Percentiles rank a stretch among this genome's conserved stretches.
phyloP scores from a whole-genome alignment of 1,140 invertebrate genomes.

The Mactra quadrangularis region DNA sequence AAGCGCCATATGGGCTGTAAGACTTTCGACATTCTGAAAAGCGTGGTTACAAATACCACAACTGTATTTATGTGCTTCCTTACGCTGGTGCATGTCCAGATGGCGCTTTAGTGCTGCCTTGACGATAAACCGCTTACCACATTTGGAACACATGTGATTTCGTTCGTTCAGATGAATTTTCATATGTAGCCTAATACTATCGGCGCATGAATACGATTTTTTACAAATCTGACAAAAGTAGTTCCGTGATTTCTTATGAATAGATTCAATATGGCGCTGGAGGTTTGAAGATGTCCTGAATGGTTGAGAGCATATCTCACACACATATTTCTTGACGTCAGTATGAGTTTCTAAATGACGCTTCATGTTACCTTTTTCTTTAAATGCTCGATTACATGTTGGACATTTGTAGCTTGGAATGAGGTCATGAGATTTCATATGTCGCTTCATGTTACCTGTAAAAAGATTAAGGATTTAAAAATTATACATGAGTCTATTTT shows the following conservation, averaged over 20 bases:
- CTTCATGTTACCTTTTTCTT: slow-evolving; percentile 45
- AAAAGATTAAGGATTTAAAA: too few species aligned
- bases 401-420: neutral
- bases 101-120: slow-evolving; percentile 64
- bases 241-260: slow-evolving; percentile 65
- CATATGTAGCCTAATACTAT: slow-evolving; percentile 68
- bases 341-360: slow-evolving; percentile 32
- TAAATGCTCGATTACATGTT: slow-evolving; percentile 20
- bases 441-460: slow-evolving; percentile 2
- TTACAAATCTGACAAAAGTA: slow-evolving; percentile 69
- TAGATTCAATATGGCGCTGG: slow-evolving; percentile 49
- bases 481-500: too few species aligned
- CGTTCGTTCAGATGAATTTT: slow-evolving; percentile 85
- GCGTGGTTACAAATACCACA: slow-evolving; percentile 84
- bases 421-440: slow-evolving; percentile 4
- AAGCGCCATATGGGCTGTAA: slow-evolving; percentile 85
- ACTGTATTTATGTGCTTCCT: slow-evolving; percentile 67
- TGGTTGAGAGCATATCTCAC: slow-evolving; percentile 20
- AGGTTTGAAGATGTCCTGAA: slow-evolving; percentile 62
- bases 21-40: slow-evolving; percentile 85
- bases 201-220: slow-evolving; percentile 66
- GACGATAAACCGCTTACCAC: slow-evolving; percentile 71
- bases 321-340: slow-evolving; percentile 4
- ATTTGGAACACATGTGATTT: slow-evolving; percentile 75
- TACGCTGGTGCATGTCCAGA: slow-evolving; percentile 64